Base-by-base conservation (phyloP, 1,140 invertebrate genomes). In the Potamilus streckersoni region DNA sequence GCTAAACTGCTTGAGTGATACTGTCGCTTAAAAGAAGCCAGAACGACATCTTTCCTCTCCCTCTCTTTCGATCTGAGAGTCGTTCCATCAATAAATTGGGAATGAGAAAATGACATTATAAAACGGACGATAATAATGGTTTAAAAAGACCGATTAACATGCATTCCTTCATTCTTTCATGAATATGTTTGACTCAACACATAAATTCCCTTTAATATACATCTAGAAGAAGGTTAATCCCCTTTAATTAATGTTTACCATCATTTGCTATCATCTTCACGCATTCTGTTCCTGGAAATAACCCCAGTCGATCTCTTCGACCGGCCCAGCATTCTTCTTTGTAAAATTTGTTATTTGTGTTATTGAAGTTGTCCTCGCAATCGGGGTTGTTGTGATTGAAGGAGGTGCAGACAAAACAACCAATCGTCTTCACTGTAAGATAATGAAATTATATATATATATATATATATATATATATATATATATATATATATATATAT, bases 391-490 rank as follows among this genome's bases (percentile, higher is more conserved):
- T 91, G 15, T 95, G 94, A 88, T 96, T 96, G 87, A 96, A 93
- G 2, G 97, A 98, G 19, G 96, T 95, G 87, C 97, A 99, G 87
- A 97, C 97, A 91, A 98, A 99, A 89, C 97, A 99, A 88, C 98
- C 97, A 85, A 99, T 96, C 59, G 92, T 73, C 31, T 81, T 69
- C 64, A 72, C 86, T 86, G 78, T 60, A 83, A 83, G 59, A 75
- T 70, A 69, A 68, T 20, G 2, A 20, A 77, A 27, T 27, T 38
- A 38, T 38, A 38, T 38, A 38, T 38, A 38, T 38, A 38, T 38
- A 38, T n/a, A n/a, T n/a, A n/a, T n/a, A n/a, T n/a, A n/a, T n/a
- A n/a, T n/a, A n/a, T n/a, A n/a, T n/a, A n/a, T n/a, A n/a, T n/a
- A n/a, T n/a, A n/a, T n/a, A n/a, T n/a, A n/a, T n/a, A n/a, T n/a